Conservation (phyloP, 2,797 vertebrate genomes). For the Benthosema pterotum region DNA sequence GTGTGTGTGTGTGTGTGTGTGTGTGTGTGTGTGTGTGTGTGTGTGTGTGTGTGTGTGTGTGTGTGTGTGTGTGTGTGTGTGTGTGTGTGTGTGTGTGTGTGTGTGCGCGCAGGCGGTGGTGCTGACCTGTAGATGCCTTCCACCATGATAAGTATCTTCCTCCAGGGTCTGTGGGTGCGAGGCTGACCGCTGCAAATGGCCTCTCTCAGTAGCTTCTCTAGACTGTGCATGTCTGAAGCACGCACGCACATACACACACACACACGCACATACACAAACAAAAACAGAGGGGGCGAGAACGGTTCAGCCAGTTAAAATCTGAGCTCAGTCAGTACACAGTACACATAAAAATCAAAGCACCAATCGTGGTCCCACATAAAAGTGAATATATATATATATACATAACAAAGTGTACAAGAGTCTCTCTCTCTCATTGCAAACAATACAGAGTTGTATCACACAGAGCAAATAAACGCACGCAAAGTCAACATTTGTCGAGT, state of each 20-base stretch:
- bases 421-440: background rate
- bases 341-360: too few species aligned
- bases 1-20: background rate
- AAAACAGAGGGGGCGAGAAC: background rate
- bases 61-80: too few species aligned
- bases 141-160: constrained; percentile 93
- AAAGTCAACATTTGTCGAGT: constrained; percentile 8
- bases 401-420: background rate
- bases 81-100: background rate
- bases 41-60: too few species aligned
- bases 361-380: background rate
- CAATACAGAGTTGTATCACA: too few species aligned
- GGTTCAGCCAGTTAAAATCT: background rate
- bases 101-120: constrained; percentile 9
- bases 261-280: constrained; percentile 1
- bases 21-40: too few species aligned
- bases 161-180: constrained; percentile 90
- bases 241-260: background rate
- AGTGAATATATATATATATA: too few species aligned
- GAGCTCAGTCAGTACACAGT: too few species aligned
- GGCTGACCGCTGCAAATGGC: constrained; percentile 89
- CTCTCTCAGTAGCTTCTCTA: constrained; percentile 89
- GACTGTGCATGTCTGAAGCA: constrained; percentile 85
- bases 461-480: constrained; percentile 5
- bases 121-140: constrained; percentile 95